These are phyloP conservation scores for Anisognathus igniventris DNA, from an alignment of 2,797 vertebrate genomes.

Conservation along the genomic window DNA sequence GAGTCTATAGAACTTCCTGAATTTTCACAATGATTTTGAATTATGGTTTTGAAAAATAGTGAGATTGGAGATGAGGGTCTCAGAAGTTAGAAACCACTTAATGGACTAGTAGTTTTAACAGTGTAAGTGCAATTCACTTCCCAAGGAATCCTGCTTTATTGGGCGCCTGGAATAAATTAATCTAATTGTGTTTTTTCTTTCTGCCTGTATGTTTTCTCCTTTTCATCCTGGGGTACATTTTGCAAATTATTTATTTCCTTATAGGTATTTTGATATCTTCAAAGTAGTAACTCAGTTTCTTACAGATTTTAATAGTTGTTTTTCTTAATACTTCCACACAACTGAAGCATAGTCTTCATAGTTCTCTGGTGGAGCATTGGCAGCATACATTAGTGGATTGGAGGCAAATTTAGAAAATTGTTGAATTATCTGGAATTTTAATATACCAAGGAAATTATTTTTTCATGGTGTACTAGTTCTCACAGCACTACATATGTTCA, in stretches of 20 bases:
- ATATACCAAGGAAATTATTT: not conserved
- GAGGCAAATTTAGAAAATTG: not conserved
- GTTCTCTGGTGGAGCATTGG: not conserved
- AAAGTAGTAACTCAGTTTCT: not conserved
- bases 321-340: not conserved
- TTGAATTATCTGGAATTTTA: not conserved
- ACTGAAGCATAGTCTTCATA: not conserved
- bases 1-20: not conserved
- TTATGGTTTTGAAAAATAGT: not conserved
- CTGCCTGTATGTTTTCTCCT: not conserved
- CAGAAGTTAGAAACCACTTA: not conserved
- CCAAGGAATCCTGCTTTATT: not conserved
- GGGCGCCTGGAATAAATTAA: not conserved
- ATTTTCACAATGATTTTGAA: not conserved
- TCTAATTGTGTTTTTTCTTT: not conserved
- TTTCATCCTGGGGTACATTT: not conserved
- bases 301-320: not conserved
- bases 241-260: not conserved
- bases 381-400: not conserved
- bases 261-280: not conserved
- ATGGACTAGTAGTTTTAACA: not conserved
- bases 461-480: not conserved
- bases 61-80: not conserved
- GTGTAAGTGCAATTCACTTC: not conserved
- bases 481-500: fast-evolving